Evolutionary conservation across 2,888 invertebrate species (phyloP), one percentile per base, ranked within the genome.

Genomic region (Philhelius pedissequus): DNA sequence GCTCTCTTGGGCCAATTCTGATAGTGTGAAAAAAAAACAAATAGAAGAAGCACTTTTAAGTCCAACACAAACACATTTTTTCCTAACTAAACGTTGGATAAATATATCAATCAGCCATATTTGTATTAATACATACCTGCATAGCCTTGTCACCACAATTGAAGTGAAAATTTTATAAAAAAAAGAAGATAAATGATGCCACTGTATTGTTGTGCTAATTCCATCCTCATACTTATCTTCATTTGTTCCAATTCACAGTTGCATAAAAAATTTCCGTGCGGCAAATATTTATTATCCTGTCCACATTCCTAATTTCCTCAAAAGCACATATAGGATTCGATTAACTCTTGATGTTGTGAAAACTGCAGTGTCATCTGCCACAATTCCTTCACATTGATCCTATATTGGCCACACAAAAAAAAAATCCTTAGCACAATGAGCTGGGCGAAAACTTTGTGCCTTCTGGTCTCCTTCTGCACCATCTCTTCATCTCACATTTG

Each of bases 291-390:
- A 84, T 68, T 70, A 43, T 62, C 62, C 75, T 80, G 77, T 80
- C 84, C 84, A 80, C 80, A 76, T 66, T 71, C 60, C 62, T 76
- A 76, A 80, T 80, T 76, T 80, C 60, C 71, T 48, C 60, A 66
- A 58, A 22, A 84, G 58, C 64, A 11, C 75, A 71, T 54, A 75
- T 71, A 76, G 75, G 76, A 76, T 68, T 84, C 75, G 80, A 80
- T 80, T 80, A 84, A 68, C 32, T 54, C 75, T 38, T 76, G 75
- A 75, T 83, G 79, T 70, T 83, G 58, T 62, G 75, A 71, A 68
- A 84, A 84, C 76, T 84, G 84, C 84, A 84, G 70, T 76, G 80
- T 84, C 80, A 84, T 80, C 80, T 84, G 80, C 66, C 60, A 68
- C 60, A 68, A 30, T 68, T 70, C 70, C 27, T 52, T 45, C 52